phyloP scores from a whole-genome alignment of 1,140 invertebrate species.

The Cydia amplana region DNA sequence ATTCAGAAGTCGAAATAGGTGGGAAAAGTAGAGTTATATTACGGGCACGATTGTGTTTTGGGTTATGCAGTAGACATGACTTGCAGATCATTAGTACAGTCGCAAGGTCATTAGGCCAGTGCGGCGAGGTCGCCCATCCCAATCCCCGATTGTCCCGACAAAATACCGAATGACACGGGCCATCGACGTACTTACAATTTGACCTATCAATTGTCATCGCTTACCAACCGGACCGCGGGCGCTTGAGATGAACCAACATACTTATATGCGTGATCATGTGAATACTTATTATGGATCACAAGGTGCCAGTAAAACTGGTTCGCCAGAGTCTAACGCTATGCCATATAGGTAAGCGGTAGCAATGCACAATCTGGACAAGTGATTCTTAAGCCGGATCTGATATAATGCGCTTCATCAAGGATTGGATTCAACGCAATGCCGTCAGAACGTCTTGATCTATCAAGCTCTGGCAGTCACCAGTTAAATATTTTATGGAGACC shows the following conservation, averaged over 20 bases:
- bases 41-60: neutral
- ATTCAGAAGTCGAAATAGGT: neutral
- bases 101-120: neutral
- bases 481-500: neutral
- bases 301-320: constrained; percentile 1
- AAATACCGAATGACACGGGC: constrained; percentile 1
- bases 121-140: neutral
- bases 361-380: neutral
- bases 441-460: neutral
- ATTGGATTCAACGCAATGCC: neutral
- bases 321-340: neutral
- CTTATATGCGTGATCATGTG: neutral
- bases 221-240: neutral
- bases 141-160: constrained; percentile 17
- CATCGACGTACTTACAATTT: neutral
- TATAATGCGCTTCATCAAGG: neutral
- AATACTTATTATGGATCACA: neutral
- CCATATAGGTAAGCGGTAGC: neutral
- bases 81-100: neutral
- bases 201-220: neutral
- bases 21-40: neutral
- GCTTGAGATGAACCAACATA: neutral
- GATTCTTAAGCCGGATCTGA: neutral
- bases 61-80: neutral
- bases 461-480: neutral